Conservation (phyloP, 2,113 vertebrate genomes). For the Ameiurus melas region DNA sequence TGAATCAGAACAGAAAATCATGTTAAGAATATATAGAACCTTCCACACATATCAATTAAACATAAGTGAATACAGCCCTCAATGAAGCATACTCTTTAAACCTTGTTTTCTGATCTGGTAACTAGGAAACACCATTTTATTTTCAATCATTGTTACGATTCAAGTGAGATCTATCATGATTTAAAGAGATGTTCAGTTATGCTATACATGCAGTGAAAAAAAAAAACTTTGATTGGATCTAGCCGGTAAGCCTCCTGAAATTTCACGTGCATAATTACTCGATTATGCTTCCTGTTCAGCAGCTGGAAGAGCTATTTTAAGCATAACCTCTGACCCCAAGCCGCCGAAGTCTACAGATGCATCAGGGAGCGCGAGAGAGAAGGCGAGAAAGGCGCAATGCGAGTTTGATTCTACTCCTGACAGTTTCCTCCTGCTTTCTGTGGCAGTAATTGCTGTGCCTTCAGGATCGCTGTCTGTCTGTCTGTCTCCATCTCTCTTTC, state of each 20-base stretch:
- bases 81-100: neutral
- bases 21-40: neutral
- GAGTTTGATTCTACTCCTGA: constrained; percentile 26
- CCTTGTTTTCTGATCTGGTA: neutral
- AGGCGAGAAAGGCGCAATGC: neutral
- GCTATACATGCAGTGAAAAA: neutral
- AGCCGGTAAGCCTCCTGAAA: neutral
- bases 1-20: neutral
- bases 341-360: constrained; percentile 13
- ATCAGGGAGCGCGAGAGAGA: neutral
- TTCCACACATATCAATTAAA: neutral
- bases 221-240: neutral
- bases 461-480: constrained; percentile 27
- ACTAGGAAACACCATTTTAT: neutral
- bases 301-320: neutral
- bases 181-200: neutral
- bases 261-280: constrained; percentile 1
- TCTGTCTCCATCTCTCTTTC: constrained; percentile 3
- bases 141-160: neutral
- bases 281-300: constrained; percentile 18
- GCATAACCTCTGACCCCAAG: constrained; percentile 9
- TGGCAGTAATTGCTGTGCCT: constrained; percentile 44
- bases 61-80: too few relatives aligned
- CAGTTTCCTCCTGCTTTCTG: constrained; percentile 39
- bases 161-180: neutral